Percentiles rank a stretch among this genome's conserved stretches.
Conservation (phyloP, 2,113 vertebrate genomes). For the Arothron firmamentum region DNA sequence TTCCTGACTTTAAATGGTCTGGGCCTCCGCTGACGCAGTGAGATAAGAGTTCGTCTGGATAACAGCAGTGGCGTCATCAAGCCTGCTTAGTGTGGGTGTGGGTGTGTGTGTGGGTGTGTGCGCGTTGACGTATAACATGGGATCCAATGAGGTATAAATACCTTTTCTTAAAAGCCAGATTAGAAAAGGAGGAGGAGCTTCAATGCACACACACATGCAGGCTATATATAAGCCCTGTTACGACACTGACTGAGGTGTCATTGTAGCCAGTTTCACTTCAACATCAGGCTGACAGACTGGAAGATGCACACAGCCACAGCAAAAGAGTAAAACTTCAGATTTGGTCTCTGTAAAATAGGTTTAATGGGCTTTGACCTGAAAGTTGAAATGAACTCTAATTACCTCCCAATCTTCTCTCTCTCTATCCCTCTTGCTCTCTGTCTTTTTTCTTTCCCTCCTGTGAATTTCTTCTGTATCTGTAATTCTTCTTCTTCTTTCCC, state of each 20-base stretch:
- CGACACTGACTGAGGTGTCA: slow-evolving; percentile 16
- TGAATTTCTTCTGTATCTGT: background rate
- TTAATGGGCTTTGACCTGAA: slow-evolving; percentile 3
- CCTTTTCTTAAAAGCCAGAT: slow-evolving; percentile 62
- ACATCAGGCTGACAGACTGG: background rate
- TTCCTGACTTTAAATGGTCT: slow-evolving; percentile 23
- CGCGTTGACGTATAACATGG: slow-evolving; percentile 43
- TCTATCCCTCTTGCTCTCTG: background rate
- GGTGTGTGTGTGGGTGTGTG: slow-evolving; percentile 22
- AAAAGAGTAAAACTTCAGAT: background rate
- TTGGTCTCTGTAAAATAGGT: background rate
- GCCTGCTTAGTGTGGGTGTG: slow-evolving; percentile 9
- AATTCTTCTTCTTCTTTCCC: background rate
- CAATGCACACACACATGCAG: slow-evolving; percentile 11
- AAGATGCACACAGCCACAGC: slow-evolving; percentile 3
- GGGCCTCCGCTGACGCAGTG: slow-evolving; percentile 1
- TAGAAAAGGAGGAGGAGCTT: slow-evolving; percentile 44
- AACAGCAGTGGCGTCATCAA: slow-evolving; percentile 16
- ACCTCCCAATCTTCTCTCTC: background rate
- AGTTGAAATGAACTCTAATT: slow-evolving; percentile 22
- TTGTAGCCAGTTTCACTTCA: background rate
- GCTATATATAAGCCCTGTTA: slow-evolving; percentile 42
- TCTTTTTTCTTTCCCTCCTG: background rate
- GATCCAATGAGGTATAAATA: slow-evolving; percentile 57
- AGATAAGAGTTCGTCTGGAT: slow-evolving; percentile 44